Percentiles rank a stretch among this genome's conserved stretches.
phyloP scores from a whole-genome alignment of 2,113 vertebrate genomes.

The Phalacrocorax pelagicus region DNA sequence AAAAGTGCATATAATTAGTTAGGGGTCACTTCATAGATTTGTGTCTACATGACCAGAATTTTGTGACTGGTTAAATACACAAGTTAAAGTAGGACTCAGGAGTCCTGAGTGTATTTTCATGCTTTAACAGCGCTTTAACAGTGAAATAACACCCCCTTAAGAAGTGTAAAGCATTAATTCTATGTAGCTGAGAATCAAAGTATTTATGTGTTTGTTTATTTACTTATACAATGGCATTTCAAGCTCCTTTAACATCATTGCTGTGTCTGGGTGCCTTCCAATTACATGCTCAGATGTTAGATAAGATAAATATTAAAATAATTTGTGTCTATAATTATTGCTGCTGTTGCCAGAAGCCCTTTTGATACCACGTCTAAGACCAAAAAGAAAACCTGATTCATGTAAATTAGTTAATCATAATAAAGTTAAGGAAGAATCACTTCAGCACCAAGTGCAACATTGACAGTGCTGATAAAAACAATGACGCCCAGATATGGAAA shows the following conservation, averaged over 20 bases:
- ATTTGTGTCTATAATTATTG: conserved; percentile 22
- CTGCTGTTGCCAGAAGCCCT: conserved; percentile 13
- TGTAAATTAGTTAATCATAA: neutral
- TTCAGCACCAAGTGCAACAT: neutral
- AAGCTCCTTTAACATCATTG: conserved; percentile 2
- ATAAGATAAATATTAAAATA: conserved; percentile 60
- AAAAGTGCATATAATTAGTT: neutral
- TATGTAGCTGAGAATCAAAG: conserved; percentile 10
- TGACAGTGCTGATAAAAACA: neutral
- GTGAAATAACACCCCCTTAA: conserved; percentile 24
- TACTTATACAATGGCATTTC: conserved; percentile 39
- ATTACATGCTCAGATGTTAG: conserved; percentile 36
- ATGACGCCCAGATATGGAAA: neutral
- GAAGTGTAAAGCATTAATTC: neutral
- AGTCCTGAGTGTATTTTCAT: neutral
- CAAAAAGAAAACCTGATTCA: neutral
- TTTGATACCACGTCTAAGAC: neutral
- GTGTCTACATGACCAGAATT: neutral
- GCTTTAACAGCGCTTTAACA: neutral
- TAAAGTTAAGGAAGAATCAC: neutral
- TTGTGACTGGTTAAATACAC: neutral
- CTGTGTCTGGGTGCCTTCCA: conserved; percentile 39
- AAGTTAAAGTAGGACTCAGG: neutral
- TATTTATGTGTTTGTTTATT: conserved; percentile 43
- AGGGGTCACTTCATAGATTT: neutral